Conservation (phyloP, 2,113 vertebrate genomes). For the Hemichromis elongatus region DNA sequence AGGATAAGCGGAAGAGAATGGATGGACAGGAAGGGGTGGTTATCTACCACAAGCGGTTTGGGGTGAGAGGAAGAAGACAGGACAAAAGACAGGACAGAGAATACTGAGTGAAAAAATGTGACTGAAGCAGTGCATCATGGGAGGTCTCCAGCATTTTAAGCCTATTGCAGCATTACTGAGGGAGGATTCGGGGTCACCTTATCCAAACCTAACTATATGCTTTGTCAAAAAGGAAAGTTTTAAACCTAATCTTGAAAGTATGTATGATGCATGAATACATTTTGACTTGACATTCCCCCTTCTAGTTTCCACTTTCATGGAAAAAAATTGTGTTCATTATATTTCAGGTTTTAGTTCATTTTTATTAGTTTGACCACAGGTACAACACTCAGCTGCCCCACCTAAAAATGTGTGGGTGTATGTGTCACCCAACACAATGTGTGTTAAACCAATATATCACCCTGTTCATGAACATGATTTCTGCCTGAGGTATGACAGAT, state of each 20-base stretch:
- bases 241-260: background rate
- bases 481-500: background rate
- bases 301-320: background rate
- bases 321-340: background rate
- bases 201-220: background rate
- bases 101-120: background rate
- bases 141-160: accelerated
- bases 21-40: background rate
- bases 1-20: accelerated
- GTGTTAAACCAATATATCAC: background rate
- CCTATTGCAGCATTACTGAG: background rate
- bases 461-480: background rate
- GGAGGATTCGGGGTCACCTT: background rate
- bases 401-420: background rate
- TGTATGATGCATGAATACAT: accelerated
- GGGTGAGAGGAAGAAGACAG: background rate
- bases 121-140: background rate
- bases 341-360: accelerated
- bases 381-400: background rate
- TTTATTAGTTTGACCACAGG: background rate
- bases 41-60: background rate
- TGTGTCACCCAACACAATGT: background rate
- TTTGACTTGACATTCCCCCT: background rate
- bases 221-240: background rate
- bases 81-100: background rate